These are phyloP conservation scores for Heteromurus nitidus DNA, from an alignment of 2,888 invertebrate species.

Conservation along the genomic window DNA sequence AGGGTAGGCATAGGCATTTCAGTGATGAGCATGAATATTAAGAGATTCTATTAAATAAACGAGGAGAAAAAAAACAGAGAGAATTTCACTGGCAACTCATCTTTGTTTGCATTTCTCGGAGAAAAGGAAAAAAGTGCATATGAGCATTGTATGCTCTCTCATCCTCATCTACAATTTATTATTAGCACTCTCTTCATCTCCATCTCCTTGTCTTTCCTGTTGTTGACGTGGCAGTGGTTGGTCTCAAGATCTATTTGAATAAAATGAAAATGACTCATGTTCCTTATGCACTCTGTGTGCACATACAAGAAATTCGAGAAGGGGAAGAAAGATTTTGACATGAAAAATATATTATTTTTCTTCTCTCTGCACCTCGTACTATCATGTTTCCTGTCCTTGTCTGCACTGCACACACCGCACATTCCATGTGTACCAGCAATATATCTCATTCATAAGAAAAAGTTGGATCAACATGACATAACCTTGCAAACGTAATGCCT, in stretches of 20 bases:
- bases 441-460: slow-evolving; percentile 8
- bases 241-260: slow-evolving; percentile 9
- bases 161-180: slow-evolving; percentile 9
- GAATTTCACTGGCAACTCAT: too few relatives aligned
- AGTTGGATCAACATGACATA: slow-evolving; percentile 19
- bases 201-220: background rate
- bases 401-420: too few relatives aligned
- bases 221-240: background rate
- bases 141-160: background rate
- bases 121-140: background rate
- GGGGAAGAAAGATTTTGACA: slow-evolving; percentile 22
- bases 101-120: background rate
- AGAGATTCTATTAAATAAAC: slow-evolving; percentile 9
- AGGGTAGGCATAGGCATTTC: too few relatives aligned
- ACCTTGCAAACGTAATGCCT: background rate
- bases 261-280: slow-evolving; percentile 23
- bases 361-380: background rate
- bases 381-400: slow-evolving; percentile 35
- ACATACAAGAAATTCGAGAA: slow-evolving; percentile 5
- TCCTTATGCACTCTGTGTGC: too few relatives aligned
- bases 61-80: background rate
- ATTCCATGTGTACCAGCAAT: too few relatives aligned
- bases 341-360: slow-evolving; percentile 28
- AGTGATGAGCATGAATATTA: background rate
- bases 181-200: slow-evolving; percentile 10